Percentiles rank a stretch among this genome's conserved stretches.
These are phyloP conservation scores for Junco hyemalis DNA, from an alignment of 2,113 vertebrate species.

Conservation along the genomic window DNA sequence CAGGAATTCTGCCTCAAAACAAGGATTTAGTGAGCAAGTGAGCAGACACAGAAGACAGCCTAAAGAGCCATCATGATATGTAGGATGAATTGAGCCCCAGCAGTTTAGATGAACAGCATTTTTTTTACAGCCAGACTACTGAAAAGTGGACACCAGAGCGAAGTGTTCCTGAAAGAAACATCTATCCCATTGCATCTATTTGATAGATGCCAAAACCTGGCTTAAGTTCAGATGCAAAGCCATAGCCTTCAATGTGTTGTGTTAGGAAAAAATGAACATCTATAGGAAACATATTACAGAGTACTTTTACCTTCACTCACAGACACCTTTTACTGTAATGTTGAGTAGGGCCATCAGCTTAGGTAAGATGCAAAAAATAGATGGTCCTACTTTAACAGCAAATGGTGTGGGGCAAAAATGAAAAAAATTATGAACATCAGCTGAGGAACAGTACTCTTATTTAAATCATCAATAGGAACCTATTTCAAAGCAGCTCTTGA, in stretches of 20 bases:
- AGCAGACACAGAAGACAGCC: background rate
- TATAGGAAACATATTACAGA: background rate
- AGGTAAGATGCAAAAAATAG: background rate
- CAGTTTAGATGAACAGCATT: background rate
- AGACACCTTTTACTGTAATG: background rate
- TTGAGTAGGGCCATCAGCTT: background rate
- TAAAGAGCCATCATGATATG: background rate
- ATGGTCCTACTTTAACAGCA: background rate
- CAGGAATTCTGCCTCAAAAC: background rate
- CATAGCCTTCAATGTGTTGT: background rate
- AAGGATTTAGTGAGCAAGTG: background rate
- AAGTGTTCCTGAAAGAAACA: background rate
- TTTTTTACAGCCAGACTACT: background rate
- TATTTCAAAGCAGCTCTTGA: background rate
- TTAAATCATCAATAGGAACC: background rate
- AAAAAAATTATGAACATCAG: background rate
- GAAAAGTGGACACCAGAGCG: background rate
- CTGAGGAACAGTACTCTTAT: background rate
- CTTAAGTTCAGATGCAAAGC: background rate
- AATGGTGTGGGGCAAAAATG: background rate
- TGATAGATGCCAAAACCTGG: background rate
- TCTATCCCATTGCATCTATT: background rate
- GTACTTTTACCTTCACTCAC: background rate
- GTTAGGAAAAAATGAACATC: background rate
- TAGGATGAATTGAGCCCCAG: background rate